Conservation (phyloP, 2,888 invertebrate species). For the Oscheius sp. region DNA sequence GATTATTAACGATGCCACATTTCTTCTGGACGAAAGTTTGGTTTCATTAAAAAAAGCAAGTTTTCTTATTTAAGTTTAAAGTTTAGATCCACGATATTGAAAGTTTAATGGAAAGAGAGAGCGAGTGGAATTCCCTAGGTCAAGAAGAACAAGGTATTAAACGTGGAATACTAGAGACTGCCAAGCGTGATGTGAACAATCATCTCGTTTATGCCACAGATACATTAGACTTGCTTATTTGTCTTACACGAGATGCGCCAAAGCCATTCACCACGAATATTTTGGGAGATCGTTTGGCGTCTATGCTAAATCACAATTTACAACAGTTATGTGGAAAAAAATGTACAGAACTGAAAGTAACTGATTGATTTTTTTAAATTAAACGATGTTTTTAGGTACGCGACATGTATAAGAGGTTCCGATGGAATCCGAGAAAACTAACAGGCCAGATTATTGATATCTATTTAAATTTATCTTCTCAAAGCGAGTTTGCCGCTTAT, state of each 20-base stretch:
- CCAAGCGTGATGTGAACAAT: constrained; percentile 69
- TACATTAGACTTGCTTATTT: constrained; percentile 97
- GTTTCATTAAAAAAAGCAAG: constrained; percentile 79
- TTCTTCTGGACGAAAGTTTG: constrained; percentile 90
- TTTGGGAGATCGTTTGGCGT: constrained; percentile 89
- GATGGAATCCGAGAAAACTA: constrained; percentile 93
- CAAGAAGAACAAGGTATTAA: constrained; percentile 56
- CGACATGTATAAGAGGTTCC: constrained; percentile 87
- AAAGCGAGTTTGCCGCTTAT: constrained; percentile 76
- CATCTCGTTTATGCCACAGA: constrained; percentile 77
- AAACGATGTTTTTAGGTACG: constrained; percentile 69
- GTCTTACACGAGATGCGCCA: constrained; percentile 87
- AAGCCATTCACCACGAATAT: constrained; percentile 89
- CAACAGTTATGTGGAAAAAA: constrained; percentile 82
- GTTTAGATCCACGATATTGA: constrained; percentile 80
- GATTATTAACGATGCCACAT: constrained; percentile 95
- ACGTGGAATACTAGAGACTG: constrained; percentile 61
- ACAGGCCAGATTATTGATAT: constrained; percentile 92
- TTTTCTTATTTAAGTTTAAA: background rate
- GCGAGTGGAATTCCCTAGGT: constrained; percentile 54
- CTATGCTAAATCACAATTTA: constrained; percentile 97
- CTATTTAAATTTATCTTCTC: constrained; percentile 89
- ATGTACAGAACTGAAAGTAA: constrained; percentile 63
- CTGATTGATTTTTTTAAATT: background rate
- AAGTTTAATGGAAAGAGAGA: constrained; percentile 79